Evolutionary conservation across 1,140 invertebrate genomes (phyloP), one percentile per base, ranked within the genome.

Genomic region (Neodiprion lecontei): DNA sequence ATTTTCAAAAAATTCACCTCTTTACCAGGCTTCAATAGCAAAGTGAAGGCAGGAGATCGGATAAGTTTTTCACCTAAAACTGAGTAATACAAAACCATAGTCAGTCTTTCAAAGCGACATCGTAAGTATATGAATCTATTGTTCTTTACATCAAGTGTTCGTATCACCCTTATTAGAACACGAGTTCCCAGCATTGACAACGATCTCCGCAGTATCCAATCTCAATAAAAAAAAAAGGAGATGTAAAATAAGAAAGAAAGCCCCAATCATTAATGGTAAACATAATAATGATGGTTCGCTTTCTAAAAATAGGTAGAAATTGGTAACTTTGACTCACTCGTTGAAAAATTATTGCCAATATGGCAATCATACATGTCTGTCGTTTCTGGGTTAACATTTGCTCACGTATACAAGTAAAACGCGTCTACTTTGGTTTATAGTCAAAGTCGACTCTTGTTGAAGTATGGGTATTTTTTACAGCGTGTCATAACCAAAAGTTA

Each of bases 251-350:
- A 61, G 11, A 5, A 17, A 61, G 53, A 61, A 61, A 61, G 11
- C 53, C 9, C 9, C 53, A 40, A 40, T 40, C 28, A 40, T 86
- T 82, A 82, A 87, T 86, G 81, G 79, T 87, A 86, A 88, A 88
- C 80, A 80, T 86, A 81, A 87, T 81, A 86, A 87, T 86, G 84
- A 65, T 84, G 70, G 79, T 85, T 83, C 78, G 78, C 77, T 85
- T 84, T 79, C 83, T 88, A 87, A 87, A 88, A 84, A 80, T 85
- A 87, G 82, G 77, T 87, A 87, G 83, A 88, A 87, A 88, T 86
- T 88, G 87, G 85, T 87, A 88, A 88, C 85, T 88, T 86, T 85
- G 82, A 88, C 85, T 87, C 87, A 88, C 85, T 86, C 85, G 83
- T 87, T 87, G 85, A 84, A 85, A 86, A 87, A 86, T 82, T 86